Percentiles rank a stretch among this genome's conserved stretches.
phyloP scores from a whole-genome alignment of 2,888 invertebrate genomes.

The Bursaphelenchus okinawaensis region DNA sequence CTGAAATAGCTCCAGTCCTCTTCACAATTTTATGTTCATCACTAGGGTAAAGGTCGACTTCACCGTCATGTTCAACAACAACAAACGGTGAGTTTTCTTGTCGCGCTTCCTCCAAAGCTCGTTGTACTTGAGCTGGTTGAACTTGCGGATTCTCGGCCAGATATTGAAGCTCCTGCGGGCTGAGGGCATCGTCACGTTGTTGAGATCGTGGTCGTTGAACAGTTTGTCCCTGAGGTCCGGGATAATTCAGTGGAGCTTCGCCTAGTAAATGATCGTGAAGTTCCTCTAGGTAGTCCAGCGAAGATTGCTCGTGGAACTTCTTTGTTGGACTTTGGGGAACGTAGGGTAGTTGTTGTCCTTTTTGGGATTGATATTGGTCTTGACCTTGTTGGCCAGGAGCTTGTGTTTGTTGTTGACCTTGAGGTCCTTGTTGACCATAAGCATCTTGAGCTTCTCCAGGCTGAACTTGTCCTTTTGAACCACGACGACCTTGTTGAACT shows the following conservation, averaged over 20 bases:
- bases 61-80: background rate
- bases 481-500: background rate
- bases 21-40: background rate
- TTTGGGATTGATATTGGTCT: background rate
- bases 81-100: background rate
- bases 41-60: background rate
- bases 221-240: background rate
- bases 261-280: background rate
- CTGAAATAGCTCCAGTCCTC: background rate
- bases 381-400: background rate
- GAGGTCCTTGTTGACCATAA: background rate
- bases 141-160: background rate
- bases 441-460: no score
- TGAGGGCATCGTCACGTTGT: background rate
- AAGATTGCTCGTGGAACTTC: background rate
- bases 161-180: background rate
- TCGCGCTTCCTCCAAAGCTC: background rate
- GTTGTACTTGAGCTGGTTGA: background rate
- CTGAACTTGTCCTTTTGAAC: background rate
- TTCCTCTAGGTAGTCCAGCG: background rate
- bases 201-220: background rate
- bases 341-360: background rate
- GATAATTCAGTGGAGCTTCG: background rate
- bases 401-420: background rate
- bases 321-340: background rate